Conservation (phyloP, 2,888 invertebrate species). For the Trilocha varians region DNA sequence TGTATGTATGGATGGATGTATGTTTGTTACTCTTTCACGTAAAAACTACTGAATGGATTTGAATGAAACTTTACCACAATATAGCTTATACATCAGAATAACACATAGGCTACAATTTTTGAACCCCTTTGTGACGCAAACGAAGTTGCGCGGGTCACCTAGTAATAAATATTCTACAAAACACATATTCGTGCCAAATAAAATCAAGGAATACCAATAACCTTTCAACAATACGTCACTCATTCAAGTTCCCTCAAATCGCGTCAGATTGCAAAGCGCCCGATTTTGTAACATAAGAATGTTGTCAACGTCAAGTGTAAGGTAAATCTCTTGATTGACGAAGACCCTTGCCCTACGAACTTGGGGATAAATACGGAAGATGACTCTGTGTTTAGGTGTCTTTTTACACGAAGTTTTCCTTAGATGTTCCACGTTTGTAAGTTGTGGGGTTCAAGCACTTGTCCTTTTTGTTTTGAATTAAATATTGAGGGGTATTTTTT, state of each 20-base stretch:
- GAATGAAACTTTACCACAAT: too few relatives aligned
- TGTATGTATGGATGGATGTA: too few relatives aligned
- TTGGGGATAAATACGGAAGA: slow-evolving; percentile 38
- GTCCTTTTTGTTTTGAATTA: slow-evolving; percentile 6
- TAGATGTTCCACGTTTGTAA: slow-evolving; percentile 24
- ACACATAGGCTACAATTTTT: too few relatives aligned
- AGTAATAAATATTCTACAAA: too few relatives aligned
- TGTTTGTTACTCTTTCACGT: too few relatives aligned
- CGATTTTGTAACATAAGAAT: slow-evolving; percentile 60
- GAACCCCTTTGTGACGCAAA: too few relatives aligned
- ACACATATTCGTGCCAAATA: too few relatives aligned
- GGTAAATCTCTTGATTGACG: slow-evolving; percentile 66
- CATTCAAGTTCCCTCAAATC: too few relatives aligned
- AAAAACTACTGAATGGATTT: too few relatives aligned
- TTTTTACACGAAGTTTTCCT: slow-evolving; percentile 40
- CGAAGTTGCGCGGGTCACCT: too few relatives aligned
- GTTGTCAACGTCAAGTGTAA: slow-evolving; percentile 59
- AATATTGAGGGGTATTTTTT: neutral
- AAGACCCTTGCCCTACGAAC: slow-evolving; percentile 36
- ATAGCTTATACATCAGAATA: too few relatives aligned
- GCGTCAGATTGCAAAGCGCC: slow-evolving; percentile 54
- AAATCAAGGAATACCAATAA: neutral
- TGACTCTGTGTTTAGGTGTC: slow-evolving; percentile 33
- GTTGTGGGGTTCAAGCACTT: slow-evolving; percentile 9
- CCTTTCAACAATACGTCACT: too few relatives aligned